phyloP scores from a whole-genome alignment of 2,113 vertebrate genomes.

The Saccopteryx bilineata region DNA sequence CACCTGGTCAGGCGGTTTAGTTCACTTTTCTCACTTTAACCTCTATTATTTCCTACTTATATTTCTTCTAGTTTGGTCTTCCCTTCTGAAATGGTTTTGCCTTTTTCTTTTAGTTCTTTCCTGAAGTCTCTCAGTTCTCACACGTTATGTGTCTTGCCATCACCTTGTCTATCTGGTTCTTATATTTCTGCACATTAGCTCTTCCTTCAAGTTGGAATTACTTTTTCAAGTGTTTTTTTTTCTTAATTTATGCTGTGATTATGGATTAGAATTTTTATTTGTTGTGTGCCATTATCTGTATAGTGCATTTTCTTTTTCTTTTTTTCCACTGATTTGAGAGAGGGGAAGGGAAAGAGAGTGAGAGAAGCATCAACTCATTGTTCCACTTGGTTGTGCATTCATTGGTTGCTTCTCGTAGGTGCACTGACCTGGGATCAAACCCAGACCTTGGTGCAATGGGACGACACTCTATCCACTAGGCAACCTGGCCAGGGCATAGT shows the following conservation, averaged over 20 bases:
- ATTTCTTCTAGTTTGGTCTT: background rate
- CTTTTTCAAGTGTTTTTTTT: background rate
- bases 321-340: no score
- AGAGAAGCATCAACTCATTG: no score
- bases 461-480: no score
- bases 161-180: background rate
- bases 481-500: no score
- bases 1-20: no score
- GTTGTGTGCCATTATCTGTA: background rate
- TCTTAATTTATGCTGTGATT: background rate
- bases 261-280: background rate
- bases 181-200: background rate
- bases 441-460: no score
- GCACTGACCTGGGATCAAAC: no score
- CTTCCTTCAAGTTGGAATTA: background rate
- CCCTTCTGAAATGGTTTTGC: background rate
- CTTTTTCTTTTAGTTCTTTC: background rate
- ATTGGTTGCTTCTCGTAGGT: no score
- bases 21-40: background rate
- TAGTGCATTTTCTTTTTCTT: background rate
- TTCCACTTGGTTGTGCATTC: no score
- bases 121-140: no score
- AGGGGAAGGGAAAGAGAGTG: no score
- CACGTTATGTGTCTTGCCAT: accelerated
- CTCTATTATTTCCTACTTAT: background rate